phyloP scores from a whole-genome alignment of 2,888 invertebrate genomes.

The Xestia rhomboidea region DNA sequence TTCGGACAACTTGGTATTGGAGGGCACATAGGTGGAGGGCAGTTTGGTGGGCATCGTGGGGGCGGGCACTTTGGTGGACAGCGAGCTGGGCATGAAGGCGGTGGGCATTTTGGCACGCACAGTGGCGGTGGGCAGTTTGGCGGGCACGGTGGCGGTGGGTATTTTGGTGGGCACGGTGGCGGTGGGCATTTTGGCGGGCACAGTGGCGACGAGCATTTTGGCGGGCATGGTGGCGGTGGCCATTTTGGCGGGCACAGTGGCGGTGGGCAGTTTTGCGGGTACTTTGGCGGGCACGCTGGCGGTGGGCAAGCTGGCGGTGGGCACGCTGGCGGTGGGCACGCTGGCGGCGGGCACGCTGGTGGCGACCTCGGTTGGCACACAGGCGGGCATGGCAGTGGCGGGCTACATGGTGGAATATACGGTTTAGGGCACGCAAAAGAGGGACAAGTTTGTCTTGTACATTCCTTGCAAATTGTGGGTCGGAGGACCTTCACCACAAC shows the following conservation, averaged over 20 bases:
- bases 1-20: not conserved
- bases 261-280: not conserved
- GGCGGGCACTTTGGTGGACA: not conserved
- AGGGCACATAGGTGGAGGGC: too few relatives aligned
- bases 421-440: constrained; percentile 1
- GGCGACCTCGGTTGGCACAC: too few relatives aligned
- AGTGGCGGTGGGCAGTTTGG: not conserved
- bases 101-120: not conserved
- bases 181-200: not conserved
- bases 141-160: not conserved
- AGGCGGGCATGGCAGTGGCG: constrained; percentile 5
- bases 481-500: not conserved
- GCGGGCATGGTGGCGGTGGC: not conserved
- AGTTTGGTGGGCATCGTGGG: not conserved
- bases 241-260: not conserved
- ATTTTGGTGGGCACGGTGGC: not conserved
- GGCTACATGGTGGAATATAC: not conserved
- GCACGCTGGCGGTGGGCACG: too few relatives aligned
- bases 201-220: not conserved
- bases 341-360: too few relatives aligned
- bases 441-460: constrained; percentile 12
- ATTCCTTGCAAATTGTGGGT: constrained; percentile 24
- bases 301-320: constrained; percentile 1
- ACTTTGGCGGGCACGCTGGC: not conserved
- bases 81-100: not conserved